Base-by-base conservation (phyloP, 2,113 vertebrate genomes). In the Hippocampus abdominalis region DNA sequence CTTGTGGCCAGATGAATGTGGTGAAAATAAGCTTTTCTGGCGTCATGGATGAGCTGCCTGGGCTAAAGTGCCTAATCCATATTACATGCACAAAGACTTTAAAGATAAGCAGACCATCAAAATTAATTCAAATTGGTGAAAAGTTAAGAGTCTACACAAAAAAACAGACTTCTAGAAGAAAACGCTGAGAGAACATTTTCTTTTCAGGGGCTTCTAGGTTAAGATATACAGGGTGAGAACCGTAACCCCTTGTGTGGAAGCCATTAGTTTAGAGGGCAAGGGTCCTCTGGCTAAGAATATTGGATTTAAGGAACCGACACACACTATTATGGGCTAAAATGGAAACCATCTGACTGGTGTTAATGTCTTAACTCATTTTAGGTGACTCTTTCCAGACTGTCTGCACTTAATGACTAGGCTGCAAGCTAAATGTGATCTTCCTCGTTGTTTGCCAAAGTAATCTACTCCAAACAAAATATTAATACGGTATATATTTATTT, bases 21-120 rank as follows among this genome's bases (percentile, higher is more conserved):
- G 81, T 77, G 85, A 76, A 90, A 88, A 89, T 81, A 88, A 75
- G 86, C 83, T 90, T 91, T 90, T 84, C 86, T 87, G 86, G 80
- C 85, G 82, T 86, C 81, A 75, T 88, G 77, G 70, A 83, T 84
- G 88, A 89, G 84, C 86, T 80, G 73, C 78, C 80, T 46, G 71
- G 82, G 83, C 89, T 84, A 86, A 84, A 91, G 87, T 84, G 86
- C 81, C 85, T 89, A 87, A 91, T 92, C 90, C 88, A 91, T 89
- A 92, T 91, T 88, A 88, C 89, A 87, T 75, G 56, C 82, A 84
- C 82, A 89, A 90, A 84, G 87, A 82, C 76, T 48, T 64, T 9
- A 75, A 73, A 87, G 89, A 90, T 91, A 90, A 90, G 78, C 73
- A 67, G 69, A 86, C 89, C 81, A 81, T 89, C 89, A 68, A 87